Base-by-base conservation (phyloP, 2,888 invertebrate genomes). In the Aproaerema taeniolella region DNA sequence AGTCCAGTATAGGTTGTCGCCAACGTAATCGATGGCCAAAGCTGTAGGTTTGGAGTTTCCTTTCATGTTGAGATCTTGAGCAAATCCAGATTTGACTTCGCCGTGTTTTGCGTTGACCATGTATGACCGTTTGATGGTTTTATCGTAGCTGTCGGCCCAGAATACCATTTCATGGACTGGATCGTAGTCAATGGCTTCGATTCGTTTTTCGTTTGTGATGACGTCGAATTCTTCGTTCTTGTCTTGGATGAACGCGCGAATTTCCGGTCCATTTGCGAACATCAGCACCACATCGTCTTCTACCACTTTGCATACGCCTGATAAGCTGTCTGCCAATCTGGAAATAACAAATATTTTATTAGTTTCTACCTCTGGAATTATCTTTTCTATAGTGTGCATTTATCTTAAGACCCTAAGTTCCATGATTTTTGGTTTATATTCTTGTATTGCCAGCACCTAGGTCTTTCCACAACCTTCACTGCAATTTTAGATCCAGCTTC, bases 131-230 rank as follows among this genome's bases (percentile, higher is more conserved):
- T 96, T 96, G 50, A 98, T 96, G 1, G 94, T 94, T 67, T 94
- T 93, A 45, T 95, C 94, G 60, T 94, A 93, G 49, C 94, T 94
- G 70, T 99, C 98, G 0, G 96, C 95, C 98, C 99, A 99, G 87
- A 96, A 99, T 40, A 99, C 87, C 67, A 96, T 94, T 66, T 96
- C 94, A 13, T 88, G 82, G 42, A 88, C 89, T 0, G 95, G 93
- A 73, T 98, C 95, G 59, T 95, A 95, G 73, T 98, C 99, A 36
- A 99, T 83, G 0, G 96, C 95, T 61, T 96, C 94, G 39, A 99
- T 94, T 36, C 97, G 90, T 70, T 95, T 95, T 67, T 98, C 97
- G 8, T 94, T 91, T 0, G 90, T 89, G 31, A 98, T 91, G 0
- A 96, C 91, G 53, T 93, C 93, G 45, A 91, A 79, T 62, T 93